Evolutionary conservation across 2,113 vertebrate genomes (phyloP).

Genomic region (Natator depressus): DNA sequence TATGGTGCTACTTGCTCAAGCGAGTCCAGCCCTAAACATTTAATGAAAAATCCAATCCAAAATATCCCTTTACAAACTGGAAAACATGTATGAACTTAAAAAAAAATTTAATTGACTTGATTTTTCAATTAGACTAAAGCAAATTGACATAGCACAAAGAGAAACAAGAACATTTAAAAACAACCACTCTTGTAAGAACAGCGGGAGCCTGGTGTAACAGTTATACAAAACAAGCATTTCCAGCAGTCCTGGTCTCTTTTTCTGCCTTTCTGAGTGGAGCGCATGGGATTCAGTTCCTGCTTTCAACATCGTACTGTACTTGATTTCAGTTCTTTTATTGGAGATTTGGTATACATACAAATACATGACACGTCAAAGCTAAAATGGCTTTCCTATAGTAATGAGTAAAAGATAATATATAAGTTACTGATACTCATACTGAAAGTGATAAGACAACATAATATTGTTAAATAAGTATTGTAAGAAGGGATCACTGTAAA

Average conservation of each 20-base stretch:
- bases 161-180: background rate
- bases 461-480: background rate
- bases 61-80: background rate
- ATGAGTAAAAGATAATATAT: background rate
- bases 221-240: background rate
- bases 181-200: background rate
- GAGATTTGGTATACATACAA: background rate
- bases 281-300: background rate
- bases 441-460: background rate
- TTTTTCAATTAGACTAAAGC: background rate
- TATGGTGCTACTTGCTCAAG: background rate
- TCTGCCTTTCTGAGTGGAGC: background rate
- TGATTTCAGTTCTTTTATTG: background rate
- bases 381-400: conserved; percentile 1
- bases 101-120: background rate
- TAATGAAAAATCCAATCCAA: background rate
- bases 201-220: background rate
- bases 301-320: background rate
- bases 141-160: background rate
- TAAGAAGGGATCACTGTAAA: background rate
- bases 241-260: background rate
- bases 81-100: background rate
- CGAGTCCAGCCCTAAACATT: background rate
- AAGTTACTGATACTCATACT: background rate
- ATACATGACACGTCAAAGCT: background rate